A percentile compares a stretch with the other conserved stretches of the same genome.
These are phyloP conservation scores for Pandemis cinnamomeana DNA, from an alignment of 2,888 invertebrate species.

Conservation along the genomic window DNA sequence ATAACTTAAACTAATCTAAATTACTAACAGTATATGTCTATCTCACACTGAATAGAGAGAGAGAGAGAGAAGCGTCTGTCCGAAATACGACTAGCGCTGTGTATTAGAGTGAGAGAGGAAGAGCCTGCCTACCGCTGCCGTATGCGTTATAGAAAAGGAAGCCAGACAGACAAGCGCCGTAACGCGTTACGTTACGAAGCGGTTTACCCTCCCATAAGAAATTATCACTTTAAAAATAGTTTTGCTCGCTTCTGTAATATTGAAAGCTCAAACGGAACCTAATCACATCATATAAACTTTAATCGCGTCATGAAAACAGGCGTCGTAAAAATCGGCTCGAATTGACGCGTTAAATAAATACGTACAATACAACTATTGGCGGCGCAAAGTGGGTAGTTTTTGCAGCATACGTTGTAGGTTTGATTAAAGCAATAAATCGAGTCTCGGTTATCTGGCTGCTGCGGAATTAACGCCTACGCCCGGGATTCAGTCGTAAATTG, in stretches of 20 bases:
- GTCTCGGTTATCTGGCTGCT: slow-evolving; percentile 69
- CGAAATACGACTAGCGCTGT: too few relatives aligned
- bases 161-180: too few relatives aligned
- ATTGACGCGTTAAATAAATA: slow-evolving; percentile 53
- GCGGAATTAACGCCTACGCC: slow-evolving; percentile 71
- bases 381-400: slow-evolving; percentile 66
- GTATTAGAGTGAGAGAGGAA: too few relatives aligned
- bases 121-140: too few relatives aligned
- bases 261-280: background rate
- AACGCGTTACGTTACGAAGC: too few relatives aligned
- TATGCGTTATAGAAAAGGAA: too few relatives aligned
- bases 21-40: too few relatives aligned
- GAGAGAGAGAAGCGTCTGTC: too few relatives aligned
- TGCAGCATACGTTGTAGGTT: slow-evolving; percentile 72
- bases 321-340: slow-evolving; percentile 19
- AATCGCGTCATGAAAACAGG: background rate
- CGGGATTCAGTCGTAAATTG: slow-evolving; percentile 74
- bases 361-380: slow-evolving; percentile 25
- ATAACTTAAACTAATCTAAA: too few relatives aligned
- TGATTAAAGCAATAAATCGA: slow-evolving; percentile 80
- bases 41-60: too few relatives aligned
- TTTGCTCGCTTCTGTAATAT: background rate
- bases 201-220: too few relatives aligned
- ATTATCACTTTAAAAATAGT: too few relatives aligned
- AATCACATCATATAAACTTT: background rate